Evolutionary conservation across 2,888 invertebrate genomes (phyloP), one percentile per base, ranked within the genome.

Genomic region (Dolichomitus sp.): DNA sequence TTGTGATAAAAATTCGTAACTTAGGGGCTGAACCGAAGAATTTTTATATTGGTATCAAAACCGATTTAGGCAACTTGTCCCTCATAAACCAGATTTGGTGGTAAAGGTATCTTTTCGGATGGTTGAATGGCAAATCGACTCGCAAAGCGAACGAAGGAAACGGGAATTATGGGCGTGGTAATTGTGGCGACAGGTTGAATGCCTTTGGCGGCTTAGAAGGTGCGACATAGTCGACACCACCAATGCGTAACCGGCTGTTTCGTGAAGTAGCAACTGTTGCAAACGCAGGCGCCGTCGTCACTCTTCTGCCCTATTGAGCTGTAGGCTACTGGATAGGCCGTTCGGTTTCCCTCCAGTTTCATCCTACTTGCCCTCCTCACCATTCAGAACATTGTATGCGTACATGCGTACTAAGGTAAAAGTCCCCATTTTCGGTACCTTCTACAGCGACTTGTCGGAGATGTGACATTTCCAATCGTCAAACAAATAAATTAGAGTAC

Each of bases 261-360:
- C 27, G 23, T 9, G 14, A 70, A 68, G 59, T 57, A 30, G 61
- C 63, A 70, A 78, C 78, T 40, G 70, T 70, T 78, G 70, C 70
- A 66, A 81, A 81, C 81, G 81, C 81, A 81, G 40, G 81, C 81
- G 81, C 81, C 59, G 30, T 50, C 33, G 63, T 12, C 23, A 23
- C 23, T 37, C 37, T 6, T 63, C 52, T 6, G 40, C 19, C 63
- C 52, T 33, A 63, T 48, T 14, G 63, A 54, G 19, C 27, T n/a
- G 14, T 42, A 4, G n/a, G 37, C 9, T 2, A 9, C 37, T 17
- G 59, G 33, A 59, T 59, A 59, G 59, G 59, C 17, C 30, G 37
- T 5, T 37, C 17, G n/a, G 37, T 59, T 59, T 33, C 59, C 61
- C 61, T 61, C 37, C 61, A 40, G 37, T 40, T 61, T 37, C 61